These are phyloP conservation scores for Nudaria mundana DNA, from an alignment of 2,888 invertebrate genomes.

Conservation along the genomic window DNA sequence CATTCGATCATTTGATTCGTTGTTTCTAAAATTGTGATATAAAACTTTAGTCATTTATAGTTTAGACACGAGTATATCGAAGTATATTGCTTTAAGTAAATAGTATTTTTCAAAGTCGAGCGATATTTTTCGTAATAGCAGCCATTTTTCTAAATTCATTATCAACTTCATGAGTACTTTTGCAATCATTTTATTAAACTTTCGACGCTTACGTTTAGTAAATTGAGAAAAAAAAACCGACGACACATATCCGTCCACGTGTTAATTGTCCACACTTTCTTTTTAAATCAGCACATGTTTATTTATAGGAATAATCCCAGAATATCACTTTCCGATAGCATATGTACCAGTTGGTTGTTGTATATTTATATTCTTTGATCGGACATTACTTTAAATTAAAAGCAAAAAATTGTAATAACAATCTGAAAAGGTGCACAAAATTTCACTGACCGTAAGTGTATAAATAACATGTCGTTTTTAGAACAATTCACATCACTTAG, in stretches of 20 bases:
- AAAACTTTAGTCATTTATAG: no score
- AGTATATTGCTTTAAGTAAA: conserved; percentile 23
- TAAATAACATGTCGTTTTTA: no score
- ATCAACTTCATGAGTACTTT: conserved; percentile 28
- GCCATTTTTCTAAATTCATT: conserved; percentile 28
- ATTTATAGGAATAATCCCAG: conserved; percentile 20
- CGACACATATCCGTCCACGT: conserved; percentile 11
- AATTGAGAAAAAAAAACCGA: conserved; percentile 16
- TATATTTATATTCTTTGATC: conserved; percentile 25
- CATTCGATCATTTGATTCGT: conserved; percentile 24
- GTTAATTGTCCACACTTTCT: conserved; percentile 22
- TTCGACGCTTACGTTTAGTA: conserved; percentile 22
- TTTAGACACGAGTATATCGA: no score
- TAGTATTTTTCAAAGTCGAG: conserved; percentile 18
- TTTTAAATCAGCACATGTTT: conserved; percentile 27
- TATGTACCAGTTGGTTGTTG: conserved; percentile 48
- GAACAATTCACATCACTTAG: no score
- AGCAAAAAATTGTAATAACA: no score
- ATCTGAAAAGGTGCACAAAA: no score
- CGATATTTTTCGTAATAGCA: conserved; percentile 16
- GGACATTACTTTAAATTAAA: no score
- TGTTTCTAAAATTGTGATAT: conserved; percentile 22
- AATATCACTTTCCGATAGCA: conserved; percentile 45
- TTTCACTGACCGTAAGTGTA: no score
- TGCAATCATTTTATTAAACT: conserved; percentile 26